Base-by-base conservation (phyloP, 2,888 invertebrate genomes). In the Apodemia zela region DNA sequence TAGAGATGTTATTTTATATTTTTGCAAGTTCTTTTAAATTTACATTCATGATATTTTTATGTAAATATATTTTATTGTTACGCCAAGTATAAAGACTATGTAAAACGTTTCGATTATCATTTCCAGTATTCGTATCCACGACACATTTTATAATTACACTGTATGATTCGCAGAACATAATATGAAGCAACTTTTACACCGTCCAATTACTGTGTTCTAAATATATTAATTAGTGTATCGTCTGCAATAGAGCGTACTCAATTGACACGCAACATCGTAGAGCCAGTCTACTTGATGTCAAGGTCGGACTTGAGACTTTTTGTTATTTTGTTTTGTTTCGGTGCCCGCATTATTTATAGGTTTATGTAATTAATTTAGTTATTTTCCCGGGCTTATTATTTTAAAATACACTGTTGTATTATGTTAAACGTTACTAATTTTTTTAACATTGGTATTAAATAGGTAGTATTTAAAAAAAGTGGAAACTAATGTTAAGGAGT, bases 291-390 rank as follows among this genome's bases (percentile, higher is more conserved):
- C 54, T 29, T 25, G 54, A 29, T 29, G 54, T 57, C 54, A 57
- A 57, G 54, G 54, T 57, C 54, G 29, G 54, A 57, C 54, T 57
- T 57, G 54, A 54, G 54, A 57, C 2, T 57, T 57, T 57, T 54
- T 54, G 15, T 15, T 25, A 54, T 57, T 57, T 57, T 57, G 54
- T 51, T 51, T 51, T 51, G 51, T 57, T 57, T 57, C 15, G n/a
- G n/a, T 57, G 11, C 54, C 13, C 54, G 10, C 15, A 11, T 17
- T 54, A 54, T 54, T 54, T 25, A 54, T 54, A 54, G 25, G 13
- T 54, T 45, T 29, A 54, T 54, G 25, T 54, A 10, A 25, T 54
- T 54, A 13, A 25, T 54, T 6, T 54, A 42, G n/a, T 15, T 42
- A 45, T 45, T 45, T n/a, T 45, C 45, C 45, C 45, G n/a, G 45